Percentiles rank a stretch among this genome's conserved stretches.
These are phyloP conservation scores for Stichopus horrens DNA, from an alignment of 53 echinoderm and acorn worm genomes.

Conservation along the genomic window DNA sequence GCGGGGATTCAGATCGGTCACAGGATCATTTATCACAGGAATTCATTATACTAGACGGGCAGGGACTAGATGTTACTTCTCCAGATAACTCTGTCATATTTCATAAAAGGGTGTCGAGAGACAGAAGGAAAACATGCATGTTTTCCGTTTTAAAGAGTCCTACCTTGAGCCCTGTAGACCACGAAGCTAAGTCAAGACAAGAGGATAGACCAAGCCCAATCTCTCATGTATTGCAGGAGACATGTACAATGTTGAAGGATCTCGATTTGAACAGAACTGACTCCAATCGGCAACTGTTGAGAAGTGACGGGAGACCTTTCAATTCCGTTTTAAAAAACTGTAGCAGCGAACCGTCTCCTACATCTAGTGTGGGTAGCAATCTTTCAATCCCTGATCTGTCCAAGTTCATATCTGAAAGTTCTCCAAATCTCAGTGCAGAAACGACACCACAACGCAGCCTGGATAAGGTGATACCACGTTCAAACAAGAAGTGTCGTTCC, in stretches of 20 bases:
- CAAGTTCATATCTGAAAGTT: slow-evolving; percentile 20
- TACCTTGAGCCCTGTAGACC: slow-evolving; percentile 3
- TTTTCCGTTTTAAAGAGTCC: background rate
- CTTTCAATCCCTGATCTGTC: background rate
- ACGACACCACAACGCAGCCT: background rate
- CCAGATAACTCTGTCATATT: slow-evolving; percentile 78
- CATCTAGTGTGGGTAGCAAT: background rate
- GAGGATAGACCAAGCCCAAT: background rate
- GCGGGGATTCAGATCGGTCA: background rate
- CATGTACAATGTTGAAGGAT: background rate
- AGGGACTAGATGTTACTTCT: slow-evolving; percentile 86
- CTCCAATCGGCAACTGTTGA: background rate
- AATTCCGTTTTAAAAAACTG: background rate
- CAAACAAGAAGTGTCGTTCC: slow-evolving; percentile 18
- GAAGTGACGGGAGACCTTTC: background rate
- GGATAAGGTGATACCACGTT: background rate
- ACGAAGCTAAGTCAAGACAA: background rate
- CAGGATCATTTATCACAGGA: slow-evolving; percentile 10
- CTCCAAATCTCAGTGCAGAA: slow-evolving; percentile 28
- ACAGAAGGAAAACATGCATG: slow-evolving; percentile 25
- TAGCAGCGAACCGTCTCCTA: background rate
- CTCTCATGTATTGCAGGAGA: background rate
- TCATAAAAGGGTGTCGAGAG: slow-evolving; percentile 20
- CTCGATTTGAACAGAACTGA: background rate
- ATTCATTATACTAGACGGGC: slow-evolving; percentile 32